A percentile compares a stretch with the other conserved stretches of the same genome.
These are phyloP conservation scores for Pseudois nayaur DNA, from an alignment of 2,113 vertebrate genomes.

Conservation along the genomic window DNA sequence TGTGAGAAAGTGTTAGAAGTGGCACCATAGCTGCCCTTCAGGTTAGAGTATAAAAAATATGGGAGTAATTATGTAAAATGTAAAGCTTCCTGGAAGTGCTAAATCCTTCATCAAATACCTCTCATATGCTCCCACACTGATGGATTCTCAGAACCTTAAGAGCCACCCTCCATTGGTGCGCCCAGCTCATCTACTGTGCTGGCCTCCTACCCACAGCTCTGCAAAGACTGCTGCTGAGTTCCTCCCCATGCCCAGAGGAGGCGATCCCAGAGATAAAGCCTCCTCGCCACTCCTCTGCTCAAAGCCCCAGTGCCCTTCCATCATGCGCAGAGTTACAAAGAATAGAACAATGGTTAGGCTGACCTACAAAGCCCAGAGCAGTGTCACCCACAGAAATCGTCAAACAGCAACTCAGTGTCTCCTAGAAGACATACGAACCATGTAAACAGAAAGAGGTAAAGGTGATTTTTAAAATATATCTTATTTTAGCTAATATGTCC, in stretches of 20 bases:
- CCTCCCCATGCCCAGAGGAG: no score
- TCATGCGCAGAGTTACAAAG: not conserved
- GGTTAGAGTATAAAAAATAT: not conserved
- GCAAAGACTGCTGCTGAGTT: accelerated
- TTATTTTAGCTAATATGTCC: not conserved
- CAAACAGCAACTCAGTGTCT: not conserved
- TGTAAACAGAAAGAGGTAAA: not conserved
- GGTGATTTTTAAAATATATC: not conserved
- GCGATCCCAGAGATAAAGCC: accelerated
- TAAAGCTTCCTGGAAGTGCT: not conserved
- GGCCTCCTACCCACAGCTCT: no score
- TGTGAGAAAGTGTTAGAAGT: not conserved
- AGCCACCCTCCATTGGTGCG: accelerated
- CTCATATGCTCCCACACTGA: not conserved
- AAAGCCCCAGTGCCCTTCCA: not conserved
- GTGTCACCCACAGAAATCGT: accelerated
- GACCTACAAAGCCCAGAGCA: not conserved
- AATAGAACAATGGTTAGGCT: not conserved
- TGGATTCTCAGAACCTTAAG: not conserved
- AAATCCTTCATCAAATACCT: not conserved
- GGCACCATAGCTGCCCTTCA: not conserved
- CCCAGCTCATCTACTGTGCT: accelerated
- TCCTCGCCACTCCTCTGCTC: not conserved
- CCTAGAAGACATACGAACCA: not conserved
- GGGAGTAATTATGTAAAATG: not conserved